Evolutionary conservation across 2,797 vertebrate genomes (phyloP), one percentile per base, ranked within the genome.

Genomic region (Fratercula arctica): DNA sequence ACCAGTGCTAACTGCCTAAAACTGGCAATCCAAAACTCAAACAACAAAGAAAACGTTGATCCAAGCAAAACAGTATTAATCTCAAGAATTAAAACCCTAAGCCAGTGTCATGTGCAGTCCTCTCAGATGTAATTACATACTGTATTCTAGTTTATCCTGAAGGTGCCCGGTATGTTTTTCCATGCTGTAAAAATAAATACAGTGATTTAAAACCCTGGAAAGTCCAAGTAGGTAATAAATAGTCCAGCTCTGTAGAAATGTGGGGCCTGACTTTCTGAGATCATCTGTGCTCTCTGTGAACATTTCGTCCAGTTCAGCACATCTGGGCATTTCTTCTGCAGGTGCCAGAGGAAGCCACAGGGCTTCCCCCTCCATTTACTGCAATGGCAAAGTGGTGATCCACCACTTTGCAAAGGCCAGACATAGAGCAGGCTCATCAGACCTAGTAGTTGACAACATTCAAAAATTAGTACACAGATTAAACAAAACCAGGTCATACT

Each of bases 1-100:
- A 96, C 67, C 66, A 87, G 92, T 93, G 87, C 86, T 95, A 96
- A 70, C 91, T 96, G 89, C 93, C 96, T 88, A 91, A 95, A 96
- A 97, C 87, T 92, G 90, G 93, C 90, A 95, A 94, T 87, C 91
- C 89, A 97, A 97, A 97, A 97, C 26, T 91, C 89, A 45, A 61
- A 63, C 50, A 77, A 61, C 64, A 82, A 78, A 46, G 43, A 77
- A 78, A 73, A 75, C 16, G 48, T 84, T 69, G 86, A 19, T 80
- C 86, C 95, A 91, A 94, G 82, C 51, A 83, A 86, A 97, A 95
- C 66, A 95, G 68, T 93, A 92, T 95, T 95, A 67, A 93, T 89
- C 89, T 96, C 92, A 93, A 94, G 88, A 97, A 94, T 84, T 92
- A 93, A 95, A 90, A 94, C 81, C 87, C 56, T 86, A 96, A 97